Evolutionary conservation across 2,888 invertebrate genomes (phyloP), one percentile per base, ranked within the genome.

Genomic region (Tholera decimalis): DNA sequence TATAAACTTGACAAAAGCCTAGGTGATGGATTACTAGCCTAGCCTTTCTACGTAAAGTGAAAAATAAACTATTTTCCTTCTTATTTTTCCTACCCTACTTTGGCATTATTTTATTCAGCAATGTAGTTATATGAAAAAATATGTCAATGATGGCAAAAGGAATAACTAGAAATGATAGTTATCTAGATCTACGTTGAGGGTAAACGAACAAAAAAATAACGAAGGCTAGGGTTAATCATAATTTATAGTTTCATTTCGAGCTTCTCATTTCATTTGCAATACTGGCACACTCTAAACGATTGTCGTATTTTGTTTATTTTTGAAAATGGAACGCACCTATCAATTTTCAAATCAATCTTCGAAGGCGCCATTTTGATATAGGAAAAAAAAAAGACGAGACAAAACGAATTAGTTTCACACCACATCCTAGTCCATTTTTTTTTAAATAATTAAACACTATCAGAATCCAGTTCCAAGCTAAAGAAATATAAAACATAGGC

Each of bases 401-500:
- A 22, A n/a, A 57, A 60, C 54, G 60, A 56, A 60, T 64, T 57
- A 49, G 7, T 30, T 33, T 20, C 13, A 43, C 55, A 39, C 30
- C 62, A 64, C 64, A 75, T 72, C 66, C 62, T 59, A 68, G 46
- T 65, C 55, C 77, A 73, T 60, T n/a, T n/a, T n/a, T n/a, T n/a
- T n/a, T n/a, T n/a, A 70, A 69, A 49, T 79, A 78, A 82, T 82
- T 81, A 78, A 75, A 76, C 64, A 76, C 53, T 63, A 80, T 79
- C 68, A 75, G 74, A 79, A 74, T 78, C 82, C 79, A 80, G 79
- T 84, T 85, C 80, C 82, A 69, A 70, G 73, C 77, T 80, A 83
- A 80, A 83, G 51, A 68, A 79, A 75, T 75, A 84, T 74, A 76
- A 75, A 75, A 83, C 79, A 79, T 79, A 79, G 74, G 78, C 70